Base-by-base conservation (phyloP, 1,140 invertebrate species). In the Thaumetopoea pityocampa region DNA sequence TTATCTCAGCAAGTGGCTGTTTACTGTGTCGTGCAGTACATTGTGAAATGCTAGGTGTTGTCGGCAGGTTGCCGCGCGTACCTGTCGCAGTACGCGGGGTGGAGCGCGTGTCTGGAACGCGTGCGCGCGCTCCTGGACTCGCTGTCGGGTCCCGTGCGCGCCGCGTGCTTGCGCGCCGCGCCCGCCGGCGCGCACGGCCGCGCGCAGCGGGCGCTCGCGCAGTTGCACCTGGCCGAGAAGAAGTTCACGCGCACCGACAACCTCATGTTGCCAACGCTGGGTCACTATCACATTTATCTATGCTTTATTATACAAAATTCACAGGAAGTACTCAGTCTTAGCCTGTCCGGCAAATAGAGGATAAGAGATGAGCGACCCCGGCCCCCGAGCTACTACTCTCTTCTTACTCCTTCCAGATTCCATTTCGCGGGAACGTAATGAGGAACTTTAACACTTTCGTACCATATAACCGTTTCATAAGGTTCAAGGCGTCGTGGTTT, bases 181-280 rank as follows among this genome's bases (percentile, higher is more conserved):
- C 91, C 94, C 1, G 93, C 96, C 35, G 96, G 95, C 0, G 95
- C 94, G 61, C 92, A 95, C 60, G 88, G 88, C 4, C 86, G 94
- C 11, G 94, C 94, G 0, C 90, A 93, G 56, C 87, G 89, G 19
- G 94, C 95, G 1, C 73, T 97, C 1, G 86, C 90, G 28, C 89
- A 93, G 24, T 78, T 98, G 1, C 94, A 97, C 54, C 87, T 76
- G 11, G 78, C 89, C 8, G 90, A 92, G 22, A 96, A 96, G 65
- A 89, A 89, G 53, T 94, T 93, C 62, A 89, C 92, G 47, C 88
- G 91, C 7, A 94, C 92, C 1, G 96, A 98, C 80, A 91, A 94
- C 51, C 85, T 98, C 1, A 96, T 98, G 95, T 89, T 95, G 66
- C 82, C 88, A 3, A 89, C 88, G 0, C 53, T 89, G 3, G 87